Percentiles rank a stretch among this genome's conserved stretches.
Evolutionary conservation across 2,797 vertebrate genomes (phyloP).

Genomic region (Syngnathus rostellatus): DNA sequence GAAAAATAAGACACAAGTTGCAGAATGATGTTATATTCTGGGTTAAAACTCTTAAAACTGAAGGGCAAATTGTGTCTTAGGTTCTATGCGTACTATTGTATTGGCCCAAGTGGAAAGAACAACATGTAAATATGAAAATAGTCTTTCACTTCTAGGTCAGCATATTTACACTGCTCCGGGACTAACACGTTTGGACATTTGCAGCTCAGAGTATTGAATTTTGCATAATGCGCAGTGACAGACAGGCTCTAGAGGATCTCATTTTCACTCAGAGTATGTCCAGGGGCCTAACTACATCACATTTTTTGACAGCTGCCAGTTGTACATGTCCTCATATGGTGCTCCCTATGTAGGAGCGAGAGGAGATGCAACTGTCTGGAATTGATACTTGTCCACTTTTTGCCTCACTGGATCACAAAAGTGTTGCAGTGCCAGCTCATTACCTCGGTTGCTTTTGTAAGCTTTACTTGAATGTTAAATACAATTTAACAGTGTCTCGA

Average conservation of each 20-base stretch:
- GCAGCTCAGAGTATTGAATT: conserved; percentile 37
- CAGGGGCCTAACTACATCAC: conserved; percentile 43
- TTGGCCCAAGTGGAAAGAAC: not conserved
- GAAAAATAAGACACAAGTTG: not conserved
- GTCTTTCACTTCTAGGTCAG: conserved; percentile 19
- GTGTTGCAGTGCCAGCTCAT: conserved; percentile 50
- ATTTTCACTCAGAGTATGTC: conserved; percentile 50
- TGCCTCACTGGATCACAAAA: conserved; percentile 51
- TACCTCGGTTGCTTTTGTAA: conserved; percentile 36
- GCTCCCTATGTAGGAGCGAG: conserved; percentile 38
- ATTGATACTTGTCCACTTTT: conserved; percentile 42
- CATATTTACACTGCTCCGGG: conserved; percentile 20
- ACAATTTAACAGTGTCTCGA: not conserved
- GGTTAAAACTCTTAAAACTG: not conserved
- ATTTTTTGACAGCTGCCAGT: conserved; percentile 64
- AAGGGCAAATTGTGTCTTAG: not conserved
- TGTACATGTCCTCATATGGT: conserved; percentile 44
- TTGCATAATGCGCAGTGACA: conserved; percentile 55
- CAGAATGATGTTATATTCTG: not conserved
- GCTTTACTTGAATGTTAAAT: conserved; percentile 6
- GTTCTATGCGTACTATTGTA: not conserved
- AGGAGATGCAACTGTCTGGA: conserved; percentile 45
- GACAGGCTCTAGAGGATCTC: conserved; percentile 48
- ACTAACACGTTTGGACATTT: conserved; percentile 42
- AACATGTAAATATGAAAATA: conserved; percentile 3